Evolutionary conservation across 2,888 invertebrate species (phyloP).

Genomic region (Lagria hirta): DNA sequence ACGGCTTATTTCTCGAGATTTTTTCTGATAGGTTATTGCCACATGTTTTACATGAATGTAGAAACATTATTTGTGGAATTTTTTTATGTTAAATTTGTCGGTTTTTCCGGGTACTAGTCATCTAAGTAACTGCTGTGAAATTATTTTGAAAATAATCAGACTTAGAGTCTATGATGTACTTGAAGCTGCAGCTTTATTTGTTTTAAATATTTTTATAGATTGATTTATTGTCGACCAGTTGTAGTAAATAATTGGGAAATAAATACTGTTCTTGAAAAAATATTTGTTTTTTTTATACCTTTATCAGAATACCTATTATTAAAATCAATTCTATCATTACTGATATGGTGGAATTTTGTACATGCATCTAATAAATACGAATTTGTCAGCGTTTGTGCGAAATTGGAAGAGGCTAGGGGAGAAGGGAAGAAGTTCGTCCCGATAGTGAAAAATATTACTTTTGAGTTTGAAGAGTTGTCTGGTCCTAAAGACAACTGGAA

Average conservation of each 20-base stretch:
- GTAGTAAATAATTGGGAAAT: constrained; percentile 45
- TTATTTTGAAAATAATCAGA: constrained; percentile 24
- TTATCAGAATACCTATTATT: neutral
- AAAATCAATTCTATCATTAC: too few relatives aligned
- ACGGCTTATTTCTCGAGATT: constrained; percentile 45
- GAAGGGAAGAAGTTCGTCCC: too few relatives aligned
- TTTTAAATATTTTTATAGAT: constrained; percentile 35
- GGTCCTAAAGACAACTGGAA: too few relatives aligned
- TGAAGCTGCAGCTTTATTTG: constrained; percentile 34
- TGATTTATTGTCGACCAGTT: constrained; percentile 32
- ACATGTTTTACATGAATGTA: constrained; percentile 22
- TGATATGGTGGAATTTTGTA: too few relatives aligned
- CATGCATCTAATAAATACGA: too few relatives aligned
- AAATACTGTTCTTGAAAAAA: constrained; percentile 43
- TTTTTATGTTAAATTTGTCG: constrained; percentile 30
- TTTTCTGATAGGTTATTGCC: constrained; percentile 21
- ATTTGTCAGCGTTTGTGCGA: too few relatives aligned
- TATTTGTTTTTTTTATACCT: neutral
- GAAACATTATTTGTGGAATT: constrained; percentile 32
- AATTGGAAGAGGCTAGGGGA: too few relatives aligned
- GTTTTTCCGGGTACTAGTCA: constrained; percentile 41
- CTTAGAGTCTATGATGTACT: constrained; percentile 32
- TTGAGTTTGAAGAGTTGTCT: too few relatives aligned
- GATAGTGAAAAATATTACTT: too few relatives aligned
- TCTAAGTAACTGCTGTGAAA: constrained; percentile 33